Evolutionary conservation across 2,888 invertebrate species (phyloP).

Genomic region (Heliconius ethilla): DNA sequence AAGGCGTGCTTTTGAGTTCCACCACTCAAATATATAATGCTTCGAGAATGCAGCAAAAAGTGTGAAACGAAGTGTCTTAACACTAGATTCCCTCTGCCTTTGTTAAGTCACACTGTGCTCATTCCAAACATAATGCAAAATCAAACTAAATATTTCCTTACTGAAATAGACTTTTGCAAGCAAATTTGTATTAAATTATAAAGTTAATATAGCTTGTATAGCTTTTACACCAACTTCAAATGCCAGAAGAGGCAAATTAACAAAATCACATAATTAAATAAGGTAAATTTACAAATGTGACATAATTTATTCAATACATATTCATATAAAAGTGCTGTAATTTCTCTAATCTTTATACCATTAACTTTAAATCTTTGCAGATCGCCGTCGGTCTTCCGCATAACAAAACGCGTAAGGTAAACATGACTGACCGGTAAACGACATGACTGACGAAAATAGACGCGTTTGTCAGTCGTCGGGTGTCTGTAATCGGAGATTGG

Average conservation of each 20-base stretch:
- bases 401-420: slow-evolving; percentile 31
- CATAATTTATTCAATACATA: neutral
- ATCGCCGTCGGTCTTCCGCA: slow-evolving; percentile 32
- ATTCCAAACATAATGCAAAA: too few species aligned
- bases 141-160: too few species aligned
- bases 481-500: slow-evolving; percentile 12
- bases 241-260: too few species aligned
- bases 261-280: too few species aligned
- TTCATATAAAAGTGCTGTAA: neutral
- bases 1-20: too few species aligned
- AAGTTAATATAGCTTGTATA: too few species aligned
- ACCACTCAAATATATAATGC: neutral
- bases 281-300: too few species aligned
- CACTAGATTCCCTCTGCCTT: neutral
- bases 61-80: neutral
- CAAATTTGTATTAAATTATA: too few species aligned
- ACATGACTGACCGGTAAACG: slow-evolving; percentile 9
- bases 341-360: neutral
- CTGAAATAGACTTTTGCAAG: too few species aligned
- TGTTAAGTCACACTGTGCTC: too few species aligned
- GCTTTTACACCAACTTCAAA: too few species aligned
- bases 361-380: slow-evolving; percentile 7
- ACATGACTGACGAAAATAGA: slow-evolving; percentile 29
- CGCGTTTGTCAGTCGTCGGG: slow-evolving; percentile 16
- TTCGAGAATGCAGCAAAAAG: neutral